Conservation (phyloP, 2,797 vertebrate species). For the Enteromius anoplus region DNA sequence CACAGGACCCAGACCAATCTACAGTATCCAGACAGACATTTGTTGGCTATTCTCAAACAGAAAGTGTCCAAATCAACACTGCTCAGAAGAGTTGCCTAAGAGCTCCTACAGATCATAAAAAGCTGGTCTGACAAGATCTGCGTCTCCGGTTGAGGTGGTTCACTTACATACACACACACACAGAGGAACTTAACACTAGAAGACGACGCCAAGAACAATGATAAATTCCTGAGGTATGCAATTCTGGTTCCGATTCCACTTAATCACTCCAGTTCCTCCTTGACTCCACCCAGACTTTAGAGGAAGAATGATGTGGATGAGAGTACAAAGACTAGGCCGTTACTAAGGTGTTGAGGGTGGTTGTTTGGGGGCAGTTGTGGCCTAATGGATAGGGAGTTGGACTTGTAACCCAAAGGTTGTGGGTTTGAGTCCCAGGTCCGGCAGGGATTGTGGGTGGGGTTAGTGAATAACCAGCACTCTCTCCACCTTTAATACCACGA, state of each 20-base stretch:
- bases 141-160: neutral
- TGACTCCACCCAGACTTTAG: neutral
- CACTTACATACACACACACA: too few species aligned
- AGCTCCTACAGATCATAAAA: neutral
- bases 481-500: too few species aligned
- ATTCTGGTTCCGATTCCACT: slow-evolving; percentile 1
- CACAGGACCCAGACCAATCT: too few species aligned
- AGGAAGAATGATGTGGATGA: neutral
- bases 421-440: too few species aligned
- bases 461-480: too few species aligned
- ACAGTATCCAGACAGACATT: neutral
- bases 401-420: too few species aligned
- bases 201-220: neutral
- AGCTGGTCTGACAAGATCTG: neutral
- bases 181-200: neutral
- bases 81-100: neutral
- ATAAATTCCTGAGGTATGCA: neutral
- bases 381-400: too few species aligned
- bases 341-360: neutral
- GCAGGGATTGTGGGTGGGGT: too few species aligned
- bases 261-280: neutral
- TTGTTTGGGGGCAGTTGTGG: too few species aligned
- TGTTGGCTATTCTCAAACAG: neutral
- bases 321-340: neutral
- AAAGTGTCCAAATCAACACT: neutral